These are phyloP conservation scores for Todiramphus chloris DNA, from an alignment of 2,113 vertebrate genomes.

Conservation along the genomic window DNA sequence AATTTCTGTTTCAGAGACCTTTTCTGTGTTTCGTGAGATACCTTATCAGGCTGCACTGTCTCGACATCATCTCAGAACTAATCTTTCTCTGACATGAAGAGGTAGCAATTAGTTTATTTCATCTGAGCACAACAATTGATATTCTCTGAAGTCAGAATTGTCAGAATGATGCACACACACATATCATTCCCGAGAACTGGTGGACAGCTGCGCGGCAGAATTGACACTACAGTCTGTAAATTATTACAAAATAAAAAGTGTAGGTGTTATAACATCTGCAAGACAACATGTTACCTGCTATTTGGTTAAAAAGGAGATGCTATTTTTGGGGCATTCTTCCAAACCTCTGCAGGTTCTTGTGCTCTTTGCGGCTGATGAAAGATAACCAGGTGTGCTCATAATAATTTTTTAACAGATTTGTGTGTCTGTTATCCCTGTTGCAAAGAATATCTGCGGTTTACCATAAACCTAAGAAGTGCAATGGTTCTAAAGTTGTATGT, in stretches of 20 bases:
- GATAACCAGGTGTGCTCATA: neutral
- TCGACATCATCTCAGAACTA: neutral
- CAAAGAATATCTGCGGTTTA: neutral
- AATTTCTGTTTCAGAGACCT: constrained; percentile 17
- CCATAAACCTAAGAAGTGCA: neutral
- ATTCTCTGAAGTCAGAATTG: neutral
- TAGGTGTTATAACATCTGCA: neutral
- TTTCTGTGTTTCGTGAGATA: neutral
- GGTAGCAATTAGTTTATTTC: neutral
- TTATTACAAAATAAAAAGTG: neutral
- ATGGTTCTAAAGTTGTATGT: neutral
- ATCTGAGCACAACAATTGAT: too few species aligned
- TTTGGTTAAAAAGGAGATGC: neutral
- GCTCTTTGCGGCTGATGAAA: neutral
- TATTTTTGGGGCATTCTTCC: neutral
- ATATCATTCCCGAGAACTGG: neutral
- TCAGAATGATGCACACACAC: neutral
- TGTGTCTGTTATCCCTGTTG: neutral
- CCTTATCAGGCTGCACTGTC: neutral
- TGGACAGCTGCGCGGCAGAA: neutral
- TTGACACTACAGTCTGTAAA: neutral
- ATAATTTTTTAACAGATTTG: neutral
- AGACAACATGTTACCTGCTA: neutral
- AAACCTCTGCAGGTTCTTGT: neutral
- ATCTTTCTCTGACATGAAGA: neutral